phyloP scores from a whole-genome alignment of 92 coral and sea anemone genomes.

The Siderastrea siderea region DNA sequence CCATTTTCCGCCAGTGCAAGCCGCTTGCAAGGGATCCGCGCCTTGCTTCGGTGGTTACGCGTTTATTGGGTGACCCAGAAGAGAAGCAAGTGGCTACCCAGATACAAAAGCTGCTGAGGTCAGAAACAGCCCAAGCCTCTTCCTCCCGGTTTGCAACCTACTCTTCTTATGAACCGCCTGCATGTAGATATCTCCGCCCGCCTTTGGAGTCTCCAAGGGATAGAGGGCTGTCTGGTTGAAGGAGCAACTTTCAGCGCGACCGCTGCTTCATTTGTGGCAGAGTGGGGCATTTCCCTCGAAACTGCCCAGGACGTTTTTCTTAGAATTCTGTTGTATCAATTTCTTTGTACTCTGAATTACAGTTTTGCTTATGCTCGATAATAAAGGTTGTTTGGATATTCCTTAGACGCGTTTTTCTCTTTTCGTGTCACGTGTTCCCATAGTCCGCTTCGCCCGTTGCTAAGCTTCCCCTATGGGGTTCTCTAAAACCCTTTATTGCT shows the following conservation, averaged over 20 bases:
- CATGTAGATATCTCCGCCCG: neutral
- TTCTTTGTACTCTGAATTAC: neutral
- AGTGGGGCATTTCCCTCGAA: no score
- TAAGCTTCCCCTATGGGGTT: no score
- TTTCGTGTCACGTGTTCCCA: no score
- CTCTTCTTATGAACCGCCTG: neutral
- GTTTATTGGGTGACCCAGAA: neutral
- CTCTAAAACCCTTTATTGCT: no score
- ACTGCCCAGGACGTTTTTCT: conserved; percentile 5
- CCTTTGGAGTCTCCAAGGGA: neutral
- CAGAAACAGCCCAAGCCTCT: conserved; percentile 12
- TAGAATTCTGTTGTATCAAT: neutral
- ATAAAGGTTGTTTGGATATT: neutral
- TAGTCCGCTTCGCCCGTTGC: no score
- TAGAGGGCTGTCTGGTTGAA: neutral
- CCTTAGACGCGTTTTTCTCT: no score
- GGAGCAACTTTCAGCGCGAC: neutral
- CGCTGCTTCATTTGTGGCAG: neutral
- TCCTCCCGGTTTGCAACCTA: neutral
- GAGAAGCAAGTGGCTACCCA: conserved; percentile 9
- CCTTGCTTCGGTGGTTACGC: conserved; percentile 13
- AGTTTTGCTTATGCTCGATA: neutral
- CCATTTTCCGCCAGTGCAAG: conserved; percentile 17
- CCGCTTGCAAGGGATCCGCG: neutral
- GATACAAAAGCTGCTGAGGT: neutral